A percentile compares a stretch with the other conserved stretches of the same genome.
phyloP scores from a whole-genome alignment of 2,113 vertebrate species.

The Protomyctophum bolini region DNA sequence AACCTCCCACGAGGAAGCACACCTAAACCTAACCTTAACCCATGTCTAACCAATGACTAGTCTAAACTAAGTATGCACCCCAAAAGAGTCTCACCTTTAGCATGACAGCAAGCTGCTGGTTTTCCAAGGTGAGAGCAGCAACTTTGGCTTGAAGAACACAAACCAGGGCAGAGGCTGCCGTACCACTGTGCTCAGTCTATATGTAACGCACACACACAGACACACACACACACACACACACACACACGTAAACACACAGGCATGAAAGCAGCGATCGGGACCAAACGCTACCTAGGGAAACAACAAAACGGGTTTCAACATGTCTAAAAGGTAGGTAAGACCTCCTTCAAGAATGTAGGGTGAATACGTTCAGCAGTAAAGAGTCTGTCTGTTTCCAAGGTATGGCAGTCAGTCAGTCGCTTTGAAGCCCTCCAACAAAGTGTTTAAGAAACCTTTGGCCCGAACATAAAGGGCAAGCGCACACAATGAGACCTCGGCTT shows the following conservation, averaged over 20 bases:
- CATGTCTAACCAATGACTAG: too few relatives aligned
- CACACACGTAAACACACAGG: slow-evolving; percentile 3
- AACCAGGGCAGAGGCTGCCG: slow-evolving; percentile 84
- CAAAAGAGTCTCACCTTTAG: slow-evolving; percentile 83
- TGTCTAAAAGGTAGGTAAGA: slow-evolving; percentile 53
- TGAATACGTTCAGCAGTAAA: slow-evolving; percentile 42
- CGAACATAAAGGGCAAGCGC: background rate
- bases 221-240: slow-evolving; percentile 34
- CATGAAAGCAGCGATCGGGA: slow-evolving; percentile 51
- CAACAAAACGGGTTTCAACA: slow-evolving; percentile 63
- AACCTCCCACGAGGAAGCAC: too few relatives aligned
- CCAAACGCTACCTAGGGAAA: slow-evolving; percentile 61
- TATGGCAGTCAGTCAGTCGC: background rate
- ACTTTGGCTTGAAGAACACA: slow-evolving; percentile 89
- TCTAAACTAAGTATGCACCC: too few relatives aligned
- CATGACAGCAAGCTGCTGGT: slow-evolving; percentile 89
- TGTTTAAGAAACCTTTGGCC: background rate
- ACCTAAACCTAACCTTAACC: too few relatives aligned
- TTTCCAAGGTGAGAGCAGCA: slow-evolving; percentile 87
- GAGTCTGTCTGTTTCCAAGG: slow-evolving; percentile 15
- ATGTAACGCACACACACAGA: slow-evolving; percentile 57
- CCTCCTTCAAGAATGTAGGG: slow-evolving; percentile 65
- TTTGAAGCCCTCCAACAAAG: slow-evolving; percentile 4
- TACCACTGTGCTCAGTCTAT: slow-evolving; percentile 69
- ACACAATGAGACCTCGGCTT: too few relatives aligned